These are phyloP conservation scores for Eulacestoma nigropectus DNA, from an alignment of 2,113 vertebrate genomes.

Conservation along the genomic window DNA sequence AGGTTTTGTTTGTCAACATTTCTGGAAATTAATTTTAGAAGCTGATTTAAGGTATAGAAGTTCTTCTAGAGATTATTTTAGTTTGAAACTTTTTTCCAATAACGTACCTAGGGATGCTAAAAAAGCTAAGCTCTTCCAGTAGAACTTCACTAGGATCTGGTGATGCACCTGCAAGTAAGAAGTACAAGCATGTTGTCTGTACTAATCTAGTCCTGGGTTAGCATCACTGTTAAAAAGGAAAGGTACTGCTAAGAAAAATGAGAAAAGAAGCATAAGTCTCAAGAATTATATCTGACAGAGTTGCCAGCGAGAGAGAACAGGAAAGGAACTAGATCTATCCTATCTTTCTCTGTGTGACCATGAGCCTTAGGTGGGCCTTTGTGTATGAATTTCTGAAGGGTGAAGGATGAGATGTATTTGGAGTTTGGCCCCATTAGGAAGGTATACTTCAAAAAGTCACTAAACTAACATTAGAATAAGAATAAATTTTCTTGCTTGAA, in stretches of 20 bases:
- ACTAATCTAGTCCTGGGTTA: not conserved
- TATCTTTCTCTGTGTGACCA: not conserved
- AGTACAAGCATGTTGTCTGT: not conserved
- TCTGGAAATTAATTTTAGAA: not conserved
- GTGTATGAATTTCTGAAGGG: not conserved
- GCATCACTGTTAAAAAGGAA: not conserved
- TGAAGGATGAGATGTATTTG: not conserved
- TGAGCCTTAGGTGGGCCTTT: not conserved
- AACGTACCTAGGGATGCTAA: not conserved
- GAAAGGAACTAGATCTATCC: not conserved
- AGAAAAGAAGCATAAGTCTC: not conserved
- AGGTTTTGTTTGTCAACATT: not conserved
- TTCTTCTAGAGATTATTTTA: not conserved
- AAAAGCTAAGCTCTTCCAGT: not conserved
- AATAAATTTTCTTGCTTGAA: not conserved
- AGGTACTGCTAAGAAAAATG: not conserved
- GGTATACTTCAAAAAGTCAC: not conserved
- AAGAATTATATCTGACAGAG: not conserved
- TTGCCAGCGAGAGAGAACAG: not conserved
- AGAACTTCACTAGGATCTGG: not conserved
- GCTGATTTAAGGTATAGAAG: not conserved
- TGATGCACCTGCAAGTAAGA: not conserved
- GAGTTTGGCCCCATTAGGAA: not conserved
- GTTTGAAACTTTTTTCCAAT: not conserved
- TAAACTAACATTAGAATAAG: not conserved